Evolutionary conservation across 1,140 invertebrate species (phyloP).

Genomic region (Trinorchestia longiramus): DNA sequence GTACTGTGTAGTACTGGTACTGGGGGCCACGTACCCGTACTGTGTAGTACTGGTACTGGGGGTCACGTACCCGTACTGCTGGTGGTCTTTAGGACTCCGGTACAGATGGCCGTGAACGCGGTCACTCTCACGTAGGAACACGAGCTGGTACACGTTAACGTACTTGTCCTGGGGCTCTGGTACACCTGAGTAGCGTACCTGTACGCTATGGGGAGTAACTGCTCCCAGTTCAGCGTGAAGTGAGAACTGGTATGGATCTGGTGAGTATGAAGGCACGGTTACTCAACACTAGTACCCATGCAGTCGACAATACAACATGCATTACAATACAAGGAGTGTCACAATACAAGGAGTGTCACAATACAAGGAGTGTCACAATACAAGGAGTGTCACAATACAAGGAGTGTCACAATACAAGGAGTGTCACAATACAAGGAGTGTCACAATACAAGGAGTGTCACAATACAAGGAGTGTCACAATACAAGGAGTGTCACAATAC

Average conservation of each 20-base stretch:
- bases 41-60: neutral
- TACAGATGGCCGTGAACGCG: conserved; percentile 82
- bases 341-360: too few species aligned
- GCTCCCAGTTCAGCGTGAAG: conserved; percentile 81
- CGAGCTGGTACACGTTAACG: conserved; percentile 89
- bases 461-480: too few species aligned
- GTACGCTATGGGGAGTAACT: conserved; percentile 81
- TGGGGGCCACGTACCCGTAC: neutral
- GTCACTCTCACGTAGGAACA: conserved; percentile 80
- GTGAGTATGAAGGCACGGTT: conserved; percentile 50
- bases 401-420: too few species aligned
- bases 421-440: too few species aligned
- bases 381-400: too few species aligned
- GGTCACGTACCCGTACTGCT: conserved; percentile 71
- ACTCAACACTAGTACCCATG: neutral
- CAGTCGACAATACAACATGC: neutral
- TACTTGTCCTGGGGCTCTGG: conserved; percentile 89
- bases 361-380: too few species aligned
- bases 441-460: too few species aligned
- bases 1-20: too few species aligned
- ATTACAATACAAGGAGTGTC: too few species aligned
- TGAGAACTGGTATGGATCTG: conserved; percentile 85
- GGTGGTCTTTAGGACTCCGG: conserved; percentile 84
- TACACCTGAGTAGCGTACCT: conserved; percentile 84
- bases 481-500: too few species aligned